phyloP scores from a whole-genome alignment of 2,113 vertebrate genomes.

The Seriola rivoliana region DNA sequence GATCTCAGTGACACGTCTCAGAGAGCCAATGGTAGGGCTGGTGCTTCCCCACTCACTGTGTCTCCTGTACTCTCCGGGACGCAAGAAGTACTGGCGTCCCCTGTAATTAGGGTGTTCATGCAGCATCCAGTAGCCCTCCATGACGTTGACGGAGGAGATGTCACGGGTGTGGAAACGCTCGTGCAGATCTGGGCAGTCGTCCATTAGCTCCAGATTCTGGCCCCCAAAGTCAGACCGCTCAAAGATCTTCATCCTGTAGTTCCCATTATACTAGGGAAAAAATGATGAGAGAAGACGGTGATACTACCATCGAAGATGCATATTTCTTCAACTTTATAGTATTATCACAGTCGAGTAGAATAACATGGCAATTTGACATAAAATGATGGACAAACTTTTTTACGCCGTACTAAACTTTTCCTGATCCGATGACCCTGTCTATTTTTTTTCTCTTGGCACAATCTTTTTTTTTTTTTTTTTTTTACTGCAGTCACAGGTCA shows the following conservation, averaged over 20 bases:
- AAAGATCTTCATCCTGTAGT: slow-evolving; percentile 83
- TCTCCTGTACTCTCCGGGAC: slow-evolving; percentile 78
- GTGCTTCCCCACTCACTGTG: slow-evolving; percentile 79
- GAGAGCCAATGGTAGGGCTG: slow-evolving; percentile 77
- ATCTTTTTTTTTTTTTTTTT: background rate
- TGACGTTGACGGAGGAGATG: slow-evolving; percentile 77
- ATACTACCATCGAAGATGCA: background rate
- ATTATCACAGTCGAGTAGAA: background rate
- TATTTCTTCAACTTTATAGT: background rate
- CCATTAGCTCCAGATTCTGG: slow-evolving; percentile 77
- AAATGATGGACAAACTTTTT: background rate
- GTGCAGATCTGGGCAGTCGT: slow-evolving; percentile 81
- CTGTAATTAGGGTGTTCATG: slow-evolving; percentile 81
- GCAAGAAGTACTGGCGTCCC: slow-evolving; percentile 83
- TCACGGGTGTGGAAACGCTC: slow-evolving; percentile 81
- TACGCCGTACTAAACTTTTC: background rate
- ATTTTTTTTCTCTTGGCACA: background rate
- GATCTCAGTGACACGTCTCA: slow-evolving; percentile 81
- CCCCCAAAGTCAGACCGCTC: slow-evolving; percentile 79
- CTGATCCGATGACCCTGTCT: background rate
- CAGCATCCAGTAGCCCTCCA: slow-evolving; percentile 84
- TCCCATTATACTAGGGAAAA: slow-evolving; percentile 74
- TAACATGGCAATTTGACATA: background rate
- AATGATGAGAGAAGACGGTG: background rate
- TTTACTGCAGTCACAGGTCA: slow-evolving; percentile 2